phyloP scores from a whole-genome alignment of 2,888 invertebrate genomes.

The Cheilosia scutellata region DNA sequence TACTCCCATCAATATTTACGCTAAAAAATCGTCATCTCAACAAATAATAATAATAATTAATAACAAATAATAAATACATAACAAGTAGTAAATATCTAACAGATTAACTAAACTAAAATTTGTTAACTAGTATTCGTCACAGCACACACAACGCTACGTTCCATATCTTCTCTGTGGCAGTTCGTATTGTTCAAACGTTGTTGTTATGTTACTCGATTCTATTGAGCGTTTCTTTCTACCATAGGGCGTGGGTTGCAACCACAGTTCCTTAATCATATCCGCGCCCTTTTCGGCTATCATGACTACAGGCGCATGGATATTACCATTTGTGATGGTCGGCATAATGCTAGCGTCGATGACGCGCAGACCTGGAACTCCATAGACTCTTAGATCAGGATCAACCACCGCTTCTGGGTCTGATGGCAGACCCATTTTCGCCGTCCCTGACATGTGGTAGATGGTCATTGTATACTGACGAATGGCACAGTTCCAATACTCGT shows the following conservation, averaged over 20 bases:
- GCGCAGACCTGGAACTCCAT: slow-evolving; percentile 91
- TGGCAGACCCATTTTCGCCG: slow-evolving; percentile 93
- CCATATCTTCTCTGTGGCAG: slow-evolving; percentile 54
- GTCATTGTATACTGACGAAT: slow-evolving; percentile 94
- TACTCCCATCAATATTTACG: slow-evolving; percentile 29
- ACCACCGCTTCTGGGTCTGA: slow-evolving; percentile 92
- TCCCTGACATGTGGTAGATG: slow-evolving; percentile 93
- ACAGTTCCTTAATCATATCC: slow-evolving; percentile 91
- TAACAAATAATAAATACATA: slow-evolving; percentile 50
- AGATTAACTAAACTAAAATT: background rate
- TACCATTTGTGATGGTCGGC: slow-evolving; percentile 94
- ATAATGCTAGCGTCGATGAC: slow-evolving; percentile 95
- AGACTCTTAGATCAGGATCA: slow-evolving; percentile 90
- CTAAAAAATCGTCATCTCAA: slow-evolving; percentile 26
- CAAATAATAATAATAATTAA: slow-evolving; percentile 15
- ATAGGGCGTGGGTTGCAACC: slow-evolving; percentile 84
- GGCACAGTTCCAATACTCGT: slow-evolving; percentile 94
- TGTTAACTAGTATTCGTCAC: slow-evolving; percentile 26
- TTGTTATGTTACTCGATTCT: slow-evolving; percentile 19
- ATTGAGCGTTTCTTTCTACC: slow-evolving; percentile 58
- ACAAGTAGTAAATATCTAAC: slow-evolving; percentile 18
- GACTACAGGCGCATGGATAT: slow-evolving; percentile 93
- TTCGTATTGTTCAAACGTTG: slow-evolving; percentile 37
- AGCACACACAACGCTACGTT: slow-evolving; percentile 19
- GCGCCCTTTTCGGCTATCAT: slow-evolving; percentile 95